Base-by-base conservation (phyloP, 2,888 invertebrate species). In the Scotopteryx bipunctaria region DNA sequence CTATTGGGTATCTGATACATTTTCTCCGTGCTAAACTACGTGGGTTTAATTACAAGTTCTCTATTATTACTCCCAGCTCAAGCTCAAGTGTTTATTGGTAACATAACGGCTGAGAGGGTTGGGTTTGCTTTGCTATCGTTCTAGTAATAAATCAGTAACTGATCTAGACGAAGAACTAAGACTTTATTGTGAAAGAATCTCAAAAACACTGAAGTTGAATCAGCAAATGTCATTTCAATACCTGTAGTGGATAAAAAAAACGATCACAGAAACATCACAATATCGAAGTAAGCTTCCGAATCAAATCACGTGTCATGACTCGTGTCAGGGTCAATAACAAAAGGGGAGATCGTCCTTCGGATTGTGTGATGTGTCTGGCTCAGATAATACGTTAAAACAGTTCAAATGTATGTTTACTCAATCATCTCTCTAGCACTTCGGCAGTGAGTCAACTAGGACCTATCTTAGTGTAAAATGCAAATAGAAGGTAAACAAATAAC, bases 161-260 rank as follows among this genome's bases (percentile, higher is more conserved):
- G 60, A 48, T 29, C 48, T 43, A 56, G 41, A 55, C 55, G 50
- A 54, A 45, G 55, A 55, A 62, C 27, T 63, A 57, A 57, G 61
- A 43, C 56, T 37, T 55, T 61, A 64, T 67, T 70, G 67, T 54
- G 63, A 47, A 29, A 47, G 32, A n/a, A n/a, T n/a, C n/a, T 27
- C 27, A 27, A 27, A 9, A 27, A 27, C 3, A n/a, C n/a, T n/a
- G n/a, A n/a, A n/a, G n/a, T n/a, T n/a, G n/a, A n/a, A n/a, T n/a
- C n/a, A n/a, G n/a, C n/a, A 9, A 11, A 27, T 5, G 27, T 11
- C 27, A 5, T 27, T 11, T 4, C 27, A 27, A 11, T 9, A 5
- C 9, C 1, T 9, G 4, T 11, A 27, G 9, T 11, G 3, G 11
- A 23, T 23, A 5, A 23, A 23, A 23, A 9, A n/a, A 25, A 25